Evolutionary conservation across 2,888 invertebrate species (phyloP), one percentile per base, ranked within the genome.

Genomic region (Thumatha senex): DNA sequence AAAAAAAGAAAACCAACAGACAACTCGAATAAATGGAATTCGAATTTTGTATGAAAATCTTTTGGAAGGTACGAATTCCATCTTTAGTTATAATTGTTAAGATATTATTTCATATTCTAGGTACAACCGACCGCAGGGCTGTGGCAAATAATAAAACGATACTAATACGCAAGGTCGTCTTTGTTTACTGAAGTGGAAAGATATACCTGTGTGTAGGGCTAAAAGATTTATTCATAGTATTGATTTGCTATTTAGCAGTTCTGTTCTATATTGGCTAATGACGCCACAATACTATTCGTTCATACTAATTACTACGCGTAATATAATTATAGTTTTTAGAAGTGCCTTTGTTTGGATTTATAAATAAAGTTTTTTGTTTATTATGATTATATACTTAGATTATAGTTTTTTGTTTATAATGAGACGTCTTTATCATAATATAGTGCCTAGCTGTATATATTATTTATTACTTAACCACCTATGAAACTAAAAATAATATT

Each of bases 111-210:
- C 48, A 56, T 57, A 71, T 55, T 56, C 51, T 59, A 54, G 47
- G 64, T 54, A 63, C 63, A 68, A 67, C 70, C 75, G 79, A 86
- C 84, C 86, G 74, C 86, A 84, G 73, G 74, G 63, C 69, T 84
- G 85, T 75, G 84, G 82, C 75, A 67, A 74, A 79, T 78, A 82
- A 84, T 84, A 87, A 89, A 84, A 79, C 74, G 89, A 89, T 78
- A 89, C 84, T 59, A 59, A 63, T 56, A 40, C 56, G 67, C 89
- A 89, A 89, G 89, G 89, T 66, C 89, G 82, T 71, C 80, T 82
- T 84, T 89, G 87, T 86, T 86, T 86, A 89, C 84, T 78, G 76
- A 76, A 72, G 82, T 80, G 82, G 83, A 85, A 79, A 83, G 78
- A 80, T 69, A 82, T 77, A 74, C 72, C 70, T 74, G 61, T 68